Base-by-base conservation (phyloP, 1,140 invertebrate species). In the Heliconius hewitsoni region DNA sequence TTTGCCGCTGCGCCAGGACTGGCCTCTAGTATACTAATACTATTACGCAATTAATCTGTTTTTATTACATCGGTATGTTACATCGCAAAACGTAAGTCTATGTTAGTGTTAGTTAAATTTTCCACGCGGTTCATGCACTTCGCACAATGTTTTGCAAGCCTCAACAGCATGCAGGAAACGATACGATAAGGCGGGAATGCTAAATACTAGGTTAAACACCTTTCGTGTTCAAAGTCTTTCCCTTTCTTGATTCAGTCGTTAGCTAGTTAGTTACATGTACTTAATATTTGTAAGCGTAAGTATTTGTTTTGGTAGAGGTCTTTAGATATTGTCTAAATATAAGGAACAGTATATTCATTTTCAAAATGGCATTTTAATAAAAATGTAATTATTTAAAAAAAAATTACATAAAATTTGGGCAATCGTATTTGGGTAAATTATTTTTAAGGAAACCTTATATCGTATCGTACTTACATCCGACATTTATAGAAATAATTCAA, bases 201-300 rank as follows among this genome's bases (percentile, higher is more conserved):
- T 66, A 66, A 66, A 66, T 27, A 27, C 60, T 66, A 27, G 60
- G 60, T 66, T 66, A 66, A 66, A 13, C 57, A 66, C 57, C 57
- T 66, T 27, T 57, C 19, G 55, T 23, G 55, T 57, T 57, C 55
- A n/a, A 55, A 55, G 8, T 6, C 19, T 57, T 18, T 55, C 16
- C 16, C 18, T 55, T n/a, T 23, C 55, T n/a, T 57, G 55, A 8
- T 18, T n/a, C 19, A 55, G 8, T 55, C 19, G 18, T 55, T n/a
- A 55, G 19, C 42, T 0, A 5, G 34, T 37, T 34, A 6, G 34
- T 1, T 18, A 30, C 1, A 30, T 30, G 30, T 30, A n/a, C n/a
- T 9, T 57, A 23, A 57, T n/a, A 57, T n/a, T 57, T 57, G n/a
- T 11, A 57, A 57, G 55, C 2, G 8, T 8, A 23, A n/a, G n/a